Evolutionary conservation across 1,140 invertebrate species (phyloP), one percentile per base, ranked within the genome.

Genomic region (Drosophila repletoides): DNA sequence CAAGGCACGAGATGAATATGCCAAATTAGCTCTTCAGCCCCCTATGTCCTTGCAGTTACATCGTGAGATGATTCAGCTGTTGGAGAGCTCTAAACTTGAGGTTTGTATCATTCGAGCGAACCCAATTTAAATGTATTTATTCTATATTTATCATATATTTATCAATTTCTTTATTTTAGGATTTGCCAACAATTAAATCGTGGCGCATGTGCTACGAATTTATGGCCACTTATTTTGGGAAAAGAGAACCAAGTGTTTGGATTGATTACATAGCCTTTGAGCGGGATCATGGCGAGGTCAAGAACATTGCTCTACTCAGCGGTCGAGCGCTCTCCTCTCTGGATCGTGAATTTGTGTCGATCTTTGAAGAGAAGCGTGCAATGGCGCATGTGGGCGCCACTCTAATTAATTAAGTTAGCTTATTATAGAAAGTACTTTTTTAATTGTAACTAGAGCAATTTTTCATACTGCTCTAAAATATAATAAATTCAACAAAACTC

Each of bases 231-330:
- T 76, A 81, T 10, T 90, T 90, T 60, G 88, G 88, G 17, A 88
- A 88, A 34, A 63, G 53, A 0, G 72, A 81, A 2, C 76, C 86
- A 0, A 69, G 65, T 1, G 68, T 89, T 24, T 90, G 88, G 88
- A 48, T 89, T 4, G 80, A 90, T 21, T 88, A 77, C 31, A 69
- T 90, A 2, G 48, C 67, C n/a, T 90, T 90, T 21, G 88, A 90
- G 53, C 71, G 88, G 19, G 86, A 88, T 33, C 52, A 75, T 33
- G 88, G 88, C 14, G 77, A 89, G n/a, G 49, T 45, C 0, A 87
- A 89, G 38, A 75, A 75, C 28, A 72, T 90, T 9, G 31, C 66
- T 0, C 28, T 76, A 10, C 58, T 90, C 0, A 66, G 58, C 21
- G 70, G 74, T 9, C 67, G 88, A 1, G 88, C 88, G 2, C 52